Base-by-base conservation (phyloP, 2,888 invertebrate species). In the Brachyptera risi region DNA sequence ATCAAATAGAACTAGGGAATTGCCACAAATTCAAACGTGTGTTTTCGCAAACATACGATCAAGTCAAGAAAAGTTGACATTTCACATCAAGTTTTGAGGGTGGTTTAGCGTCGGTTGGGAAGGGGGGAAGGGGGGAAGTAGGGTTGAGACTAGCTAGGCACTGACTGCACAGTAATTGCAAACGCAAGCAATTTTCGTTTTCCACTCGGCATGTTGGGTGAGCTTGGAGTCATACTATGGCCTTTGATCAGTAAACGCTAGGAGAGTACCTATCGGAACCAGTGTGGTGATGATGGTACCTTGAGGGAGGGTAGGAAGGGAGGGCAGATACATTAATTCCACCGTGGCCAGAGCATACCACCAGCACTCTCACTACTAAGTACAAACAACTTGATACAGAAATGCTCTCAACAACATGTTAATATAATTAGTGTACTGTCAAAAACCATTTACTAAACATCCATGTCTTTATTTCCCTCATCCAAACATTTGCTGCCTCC, bases 131-230 rank as follows among this genome's bases (percentile, higher is more conserved):
- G 4, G n/a, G 15, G 31, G 44, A 19, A 15, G 21, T 17, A 19
- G 44, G 44, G 21, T n/a, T 17, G 47, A 19, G 19, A 35, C n/a
- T 26, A 19, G 3, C 7, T 21, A 47, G 51, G 35, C 50, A 59
- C 49, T 38, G 50, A 59, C 27, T 40, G 23, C 59, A 35, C 44
- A 60, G 60, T 60, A 60, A 60, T 60, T 60, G 56, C 56, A 60
- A 60, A 60, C 44, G 60, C 49, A 60, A 60, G 60, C 60, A 60
- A 60, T 60, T 56, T 60, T 60, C 60, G 35, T 60, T 60, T 56
- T 31, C 56, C 56, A 54, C 54, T 54, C 54, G 19, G 54, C 54
- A n/a, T n/a, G n/a, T n/a, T n/a, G 47, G 23, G 47, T 47, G 11
- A n/a, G 24, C n/a, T 24, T 5, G 35, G 21, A 54, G 23, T 35